Evolutionary conservation across 2,797 vertebrate species (phyloP).

Genomic region (Toxotes lorentzi): DNA sequence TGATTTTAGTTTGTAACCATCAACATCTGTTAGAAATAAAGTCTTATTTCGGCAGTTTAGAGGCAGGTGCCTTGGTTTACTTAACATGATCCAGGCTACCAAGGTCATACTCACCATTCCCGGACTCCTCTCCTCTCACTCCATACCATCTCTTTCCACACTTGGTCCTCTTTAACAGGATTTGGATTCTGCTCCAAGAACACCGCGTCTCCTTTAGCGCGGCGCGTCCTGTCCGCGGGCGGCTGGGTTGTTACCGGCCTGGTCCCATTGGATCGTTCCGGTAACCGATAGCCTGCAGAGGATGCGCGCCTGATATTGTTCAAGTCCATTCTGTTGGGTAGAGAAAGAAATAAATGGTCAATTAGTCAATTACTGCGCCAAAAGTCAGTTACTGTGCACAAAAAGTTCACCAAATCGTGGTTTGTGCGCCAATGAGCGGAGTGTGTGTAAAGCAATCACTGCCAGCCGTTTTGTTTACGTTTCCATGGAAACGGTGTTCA

Average conservation of each 20-base stretch:
- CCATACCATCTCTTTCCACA: conserved; percentile 85
- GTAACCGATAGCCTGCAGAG: conserved; percentile 79
- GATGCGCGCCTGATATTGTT: conserved; percentile 70
- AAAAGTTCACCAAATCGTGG: not conserved
- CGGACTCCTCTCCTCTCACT: conserved; percentile 76
- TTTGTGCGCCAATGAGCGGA: not conserved
- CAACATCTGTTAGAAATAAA: not conserved
- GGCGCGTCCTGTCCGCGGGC: conserved; percentile 6
- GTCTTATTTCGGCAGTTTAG: not conserved
- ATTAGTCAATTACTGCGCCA: no score
- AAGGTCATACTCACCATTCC: conserved; percentile 80
- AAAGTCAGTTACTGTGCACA: not conserved
- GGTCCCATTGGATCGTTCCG: conserved; percentile 57
- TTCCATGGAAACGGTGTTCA: conserved; percentile 58
- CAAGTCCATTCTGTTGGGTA: conserved; percentile 58
- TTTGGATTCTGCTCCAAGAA: conserved; percentile 50
- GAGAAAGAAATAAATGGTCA: no score
- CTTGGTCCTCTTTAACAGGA: conserved; percentile 79
- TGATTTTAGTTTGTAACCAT: not conserved
- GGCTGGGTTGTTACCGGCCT: conserved; percentile 44
- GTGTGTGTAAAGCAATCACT: conserved; percentile 53
- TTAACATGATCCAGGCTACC: no score
- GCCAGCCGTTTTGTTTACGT: conserved; percentile 57
- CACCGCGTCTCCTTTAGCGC: not conserved
- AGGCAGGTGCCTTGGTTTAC: no score